Evolutionary conservation across 2,797 vertebrate genomes (phyloP).

Genomic region (Rhinichthys osculus): DNA sequence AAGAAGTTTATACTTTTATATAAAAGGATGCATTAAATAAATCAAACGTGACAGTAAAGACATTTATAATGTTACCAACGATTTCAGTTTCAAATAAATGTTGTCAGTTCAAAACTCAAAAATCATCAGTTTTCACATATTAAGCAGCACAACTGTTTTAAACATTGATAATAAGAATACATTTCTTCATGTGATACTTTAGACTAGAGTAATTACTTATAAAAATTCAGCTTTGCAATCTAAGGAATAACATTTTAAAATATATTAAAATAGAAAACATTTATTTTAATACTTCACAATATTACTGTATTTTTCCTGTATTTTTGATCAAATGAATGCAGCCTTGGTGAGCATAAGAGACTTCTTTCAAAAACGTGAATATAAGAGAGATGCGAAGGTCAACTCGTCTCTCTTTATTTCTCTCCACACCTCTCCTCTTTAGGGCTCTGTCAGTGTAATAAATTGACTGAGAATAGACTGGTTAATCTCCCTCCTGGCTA

Average conservation of each 20-base stretch:
- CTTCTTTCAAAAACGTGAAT: not conserved
- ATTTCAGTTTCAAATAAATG: not conserved
- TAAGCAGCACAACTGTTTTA: not conserved
- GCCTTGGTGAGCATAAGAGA: not conserved
- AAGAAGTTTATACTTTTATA: not conserved
- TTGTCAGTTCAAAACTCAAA: no score
- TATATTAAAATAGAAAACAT: not conserved
- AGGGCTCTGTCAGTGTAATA: conserved; percentile 55
- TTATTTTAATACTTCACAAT: not conserved
- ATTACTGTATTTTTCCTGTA: not conserved
- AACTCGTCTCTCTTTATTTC: conserved; percentile 50
- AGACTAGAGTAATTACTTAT: not conserved
- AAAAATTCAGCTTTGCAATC: not conserved
- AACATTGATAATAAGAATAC: not conserved
- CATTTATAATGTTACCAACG: not conserved
- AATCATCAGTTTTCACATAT: not conserved
- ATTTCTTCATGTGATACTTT: not conserved
- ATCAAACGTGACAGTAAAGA: not conserved
- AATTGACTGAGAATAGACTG: conserved; percentile 19
- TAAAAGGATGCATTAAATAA: not conserved
- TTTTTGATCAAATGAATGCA: not conserved
- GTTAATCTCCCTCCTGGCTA: not conserved
- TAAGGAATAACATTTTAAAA: not conserved
- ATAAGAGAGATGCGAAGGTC: not conserved
- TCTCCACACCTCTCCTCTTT: conserved; percentile 12